Evolutionary conservation across 2,797 vertebrate genomes (phyloP).

Genomic region (Esox lucius): DNA sequence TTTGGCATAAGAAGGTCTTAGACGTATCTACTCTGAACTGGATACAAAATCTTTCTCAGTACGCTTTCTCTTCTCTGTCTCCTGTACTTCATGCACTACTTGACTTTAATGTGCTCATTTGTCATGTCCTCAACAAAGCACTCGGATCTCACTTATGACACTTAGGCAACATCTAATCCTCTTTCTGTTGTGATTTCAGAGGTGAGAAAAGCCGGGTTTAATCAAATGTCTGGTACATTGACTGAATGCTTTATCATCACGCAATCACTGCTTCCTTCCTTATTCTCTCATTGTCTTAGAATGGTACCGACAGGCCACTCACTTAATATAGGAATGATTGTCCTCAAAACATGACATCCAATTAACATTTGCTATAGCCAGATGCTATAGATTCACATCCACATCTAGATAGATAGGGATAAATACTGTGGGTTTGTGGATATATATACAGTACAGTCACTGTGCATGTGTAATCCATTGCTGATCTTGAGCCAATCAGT

Average conservation of each 20-base stretch:
- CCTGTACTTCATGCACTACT: background rate
- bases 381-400: background rate
- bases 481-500: background rate
- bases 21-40: background rate
- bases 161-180: background rate
- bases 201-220: background rate
- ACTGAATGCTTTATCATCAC: conserved; percentile 5
- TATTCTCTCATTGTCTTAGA: background rate
- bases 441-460: background rate
- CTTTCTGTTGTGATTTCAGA: background rate
- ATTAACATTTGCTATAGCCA: background rate
- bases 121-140: conserved; percentile 10
- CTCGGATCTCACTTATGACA: background rate
- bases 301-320: background rate
- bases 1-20: background rate
- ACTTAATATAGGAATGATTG: background rate
- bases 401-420: background rate
- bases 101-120: conserved; percentile 4
- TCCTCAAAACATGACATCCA: background rate
- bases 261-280: background rate
- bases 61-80: background rate
- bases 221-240: background rate
- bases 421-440: background rate
- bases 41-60: background rate
- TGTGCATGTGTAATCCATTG: background rate